Base-by-base conservation (phyloP, 2,797 vertebrate species). In the Megaceryle alcyon region DNA sequence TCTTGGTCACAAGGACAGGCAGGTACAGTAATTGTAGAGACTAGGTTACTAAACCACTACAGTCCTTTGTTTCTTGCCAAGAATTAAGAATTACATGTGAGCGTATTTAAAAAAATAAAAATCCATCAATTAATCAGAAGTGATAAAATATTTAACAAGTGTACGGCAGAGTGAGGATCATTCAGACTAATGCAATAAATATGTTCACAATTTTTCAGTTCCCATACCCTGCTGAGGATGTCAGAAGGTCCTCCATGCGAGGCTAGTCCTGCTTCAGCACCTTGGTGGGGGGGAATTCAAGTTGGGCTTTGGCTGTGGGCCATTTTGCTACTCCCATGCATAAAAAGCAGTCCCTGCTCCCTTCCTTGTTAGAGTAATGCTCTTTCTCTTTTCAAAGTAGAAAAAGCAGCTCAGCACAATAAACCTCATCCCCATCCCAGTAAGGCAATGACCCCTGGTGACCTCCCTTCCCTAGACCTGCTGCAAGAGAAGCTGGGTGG, bases 121-220 rank as follows among this genome's bases (percentile, higher is more conserved):
- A 66, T 77, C 66, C 84, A 64, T 94, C 53, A 89, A 89, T 94
- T 96, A 94, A 80, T 94, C 86, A 97, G 91, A 68, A 83, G 85
- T 0, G 13, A 37, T 95, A n/a, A 91, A 94, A 88, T 88, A 94
- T 90, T 94, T 68, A 95, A 14, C 25, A 7, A 7, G 51, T 2
- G 25, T 41, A 5, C 43, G 48, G 56, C 4, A 2, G 71, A 48
- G n/a, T 1, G 4, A 65, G 41, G 68, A 8, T 53, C 1, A 0
- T 33, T 64, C 56, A 44, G 60, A 15, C 6, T 44, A 19, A 21
- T 29, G 66, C 80, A 37, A 0, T 60, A 31, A 64, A 49, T 0
- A 6, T 11, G 35, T 53, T 88, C 9, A 15, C 35, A 37, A 4
- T 17, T 73, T 75, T 48, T 39, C 5, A 4, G 22, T 26, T 63